These are phyloP conservation scores for Pangasius mekongensis DNA, from an alignment of 2,797 vertebrate species.

Conservation along the genomic window DNA sequence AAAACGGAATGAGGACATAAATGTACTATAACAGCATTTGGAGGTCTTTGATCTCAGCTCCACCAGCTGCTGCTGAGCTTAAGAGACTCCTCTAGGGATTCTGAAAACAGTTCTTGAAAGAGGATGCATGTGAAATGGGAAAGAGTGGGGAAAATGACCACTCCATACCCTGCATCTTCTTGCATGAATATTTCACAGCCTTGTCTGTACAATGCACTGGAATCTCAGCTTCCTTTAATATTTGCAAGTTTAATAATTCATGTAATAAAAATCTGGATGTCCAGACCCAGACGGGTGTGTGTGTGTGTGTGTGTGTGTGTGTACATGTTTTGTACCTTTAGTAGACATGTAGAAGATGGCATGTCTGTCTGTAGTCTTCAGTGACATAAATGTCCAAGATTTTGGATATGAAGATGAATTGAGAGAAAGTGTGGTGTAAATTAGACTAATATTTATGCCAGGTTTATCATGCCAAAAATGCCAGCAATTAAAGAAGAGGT, in stretches of 20 bases:
- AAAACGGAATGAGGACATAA: neutral
- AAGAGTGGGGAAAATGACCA: constrained; percentile 59
- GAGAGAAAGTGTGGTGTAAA: neutral
- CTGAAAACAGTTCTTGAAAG: constrained; percentile 48
- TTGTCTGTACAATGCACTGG: constrained; percentile 68
- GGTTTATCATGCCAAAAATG: neutral
- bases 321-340: neutral
- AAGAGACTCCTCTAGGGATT: constrained; percentile 48
- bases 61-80: constrained; percentile 22
- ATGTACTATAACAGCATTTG: neutral
- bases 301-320: neutral
- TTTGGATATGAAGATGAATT: neutral
- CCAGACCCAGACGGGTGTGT: neutral
- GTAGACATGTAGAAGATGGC: neutral
- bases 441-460: neutral
- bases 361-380: neutral
- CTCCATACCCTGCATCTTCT: constrained; percentile 58
- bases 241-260: constrained; percentile 73
- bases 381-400: neutral
- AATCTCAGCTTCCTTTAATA: constrained; percentile 71
- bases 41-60: constrained; percentile 9
- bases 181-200: constrained; percentile 73
- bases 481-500: neutral
- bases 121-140: constrained; percentile 42
- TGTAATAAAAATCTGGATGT: constrained; percentile 67